Evolutionary conservation across 2,888 invertebrate species (phyloP), one percentile per base, ranked within the genome.

Genomic region (Pyrgus malvae): DNA sequence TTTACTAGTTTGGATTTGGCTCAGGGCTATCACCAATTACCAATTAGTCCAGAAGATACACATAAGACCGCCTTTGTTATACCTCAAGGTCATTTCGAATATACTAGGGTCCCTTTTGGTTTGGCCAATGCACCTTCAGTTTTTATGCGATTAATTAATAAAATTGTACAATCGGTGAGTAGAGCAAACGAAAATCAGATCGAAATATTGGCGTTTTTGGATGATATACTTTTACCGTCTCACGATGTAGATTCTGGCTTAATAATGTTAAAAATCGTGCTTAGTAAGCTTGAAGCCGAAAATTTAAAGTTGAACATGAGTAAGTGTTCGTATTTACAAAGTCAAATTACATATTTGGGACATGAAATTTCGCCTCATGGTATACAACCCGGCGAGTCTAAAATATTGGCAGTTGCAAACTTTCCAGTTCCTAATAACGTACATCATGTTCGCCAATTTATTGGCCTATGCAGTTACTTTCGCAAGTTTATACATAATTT

Each of bases 401-500:
- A 68, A 8, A 41, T 65, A 5, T 4, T 0, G 11, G 60, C 64
- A 8, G 62, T 67, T 0, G 55, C 60, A 1, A 33, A 61, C 0
- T 70, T 68, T 61, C 59, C 61, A 0, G 23, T 11, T 0, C 71
- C 69, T 0, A 46, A 4, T 1, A 69, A 64, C 25, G 61, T 67
- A 4, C 66, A 68, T 37, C 56, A 65, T 11, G 12, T 68, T 1
- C 55, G 67, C 2, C 66, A 67, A 21, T 72, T 69, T 55, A 45
- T 70, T 2, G 69, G 70, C 0, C 42, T 69, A 11, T 33, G 19
- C 1, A 46, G 45, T 21, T 46, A 21, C 4, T 46, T 46, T 48
- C 40, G 68, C 0, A 69, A 68, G 44, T 71, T 66, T 42, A 65
- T 73, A 7, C 6, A 49, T 0, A 63, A 63, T 12, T 70, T 70